These are phyloP conservation scores for Drosophila tristis DNA, from an alignment of 1,140 invertebrate species.

Conservation along the genomic window DNA sequence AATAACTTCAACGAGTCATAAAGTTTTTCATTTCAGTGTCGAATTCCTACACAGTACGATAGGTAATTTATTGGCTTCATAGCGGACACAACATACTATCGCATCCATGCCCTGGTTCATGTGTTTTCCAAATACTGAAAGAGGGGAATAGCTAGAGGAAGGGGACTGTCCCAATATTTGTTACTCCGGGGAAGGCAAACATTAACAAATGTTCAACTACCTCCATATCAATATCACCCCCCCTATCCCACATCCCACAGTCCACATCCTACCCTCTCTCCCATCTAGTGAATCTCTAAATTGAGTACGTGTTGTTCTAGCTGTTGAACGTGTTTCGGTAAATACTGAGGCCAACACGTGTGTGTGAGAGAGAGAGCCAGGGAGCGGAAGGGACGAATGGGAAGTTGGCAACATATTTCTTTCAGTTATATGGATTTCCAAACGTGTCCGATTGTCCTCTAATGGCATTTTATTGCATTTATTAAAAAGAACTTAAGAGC, in stretches of 20 bases:
- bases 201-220: constrained; percentile 57
- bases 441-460: constrained; percentile 74
- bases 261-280: constrained; percentile 5
- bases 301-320: constrained; percentile 79
- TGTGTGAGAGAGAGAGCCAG: neutral
- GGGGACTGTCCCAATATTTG: constrained; percentile 59
- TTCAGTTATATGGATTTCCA: constrained; percentile 75
- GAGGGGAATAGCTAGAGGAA: no score
- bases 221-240: constrained; percentile 46
- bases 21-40: constrained; percentile 41
- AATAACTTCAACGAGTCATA: constrained; percentile 48
- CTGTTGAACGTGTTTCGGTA: constrained; percentile 74
- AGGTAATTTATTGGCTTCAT: constrained; percentile 60
- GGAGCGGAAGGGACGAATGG: constrained; percentile 1
- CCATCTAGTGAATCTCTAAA: constrained; percentile 62
- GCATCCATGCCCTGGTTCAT: constrained; percentile 6
- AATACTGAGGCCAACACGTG: constrained; percentile 63
- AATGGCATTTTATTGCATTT: constrained; percentile 77
- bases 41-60: constrained; percentile 29
- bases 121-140: no score
- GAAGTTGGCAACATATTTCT: constrained; percentile 74
- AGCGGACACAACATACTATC: constrained; percentile 10
- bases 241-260: neutral
- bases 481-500: constrained; percentile 59
- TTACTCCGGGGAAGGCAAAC: constrained; percentile 43